phyloP scores from a whole-genome alignment of 2,888 invertebrate species.

The Drosophila peninsularis region DNA sequence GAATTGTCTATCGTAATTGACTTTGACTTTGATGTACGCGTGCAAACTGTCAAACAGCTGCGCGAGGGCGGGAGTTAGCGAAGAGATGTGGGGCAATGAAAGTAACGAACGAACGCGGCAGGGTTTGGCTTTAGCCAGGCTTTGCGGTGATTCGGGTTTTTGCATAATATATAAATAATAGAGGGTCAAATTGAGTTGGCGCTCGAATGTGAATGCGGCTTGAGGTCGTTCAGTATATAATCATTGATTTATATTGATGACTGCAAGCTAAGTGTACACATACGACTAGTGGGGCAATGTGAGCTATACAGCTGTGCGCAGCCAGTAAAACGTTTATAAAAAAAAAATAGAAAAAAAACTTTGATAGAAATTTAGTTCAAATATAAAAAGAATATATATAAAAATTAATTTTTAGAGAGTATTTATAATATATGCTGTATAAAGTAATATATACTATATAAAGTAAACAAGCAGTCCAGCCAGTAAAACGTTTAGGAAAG shows the following conservation, averaged over 20 bases:
- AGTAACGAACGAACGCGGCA: not conserved
- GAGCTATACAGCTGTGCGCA: not conserved
- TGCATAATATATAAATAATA: not conserved
- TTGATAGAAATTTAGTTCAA: too few species aligned
- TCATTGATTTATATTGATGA: not conserved
- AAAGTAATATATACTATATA: too few species aligned
- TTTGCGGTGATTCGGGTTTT: not conserved
- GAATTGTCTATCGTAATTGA: constrained; percentile 58
- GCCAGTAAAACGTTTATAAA: constrained; percentile 15
- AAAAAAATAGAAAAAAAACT: not conserved
- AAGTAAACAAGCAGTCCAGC: not conserved
- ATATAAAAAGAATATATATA: too few species aligned
- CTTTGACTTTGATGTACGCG: constrained; percentile 68
- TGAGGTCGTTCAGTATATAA: not conserved
- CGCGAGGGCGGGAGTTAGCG: not conserved
- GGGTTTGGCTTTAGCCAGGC: not conserved
- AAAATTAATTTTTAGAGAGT: not conserved
- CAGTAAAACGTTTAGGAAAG: not conserved
- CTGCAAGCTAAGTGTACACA: too few species aligned
- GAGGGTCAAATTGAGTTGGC: not conserved
- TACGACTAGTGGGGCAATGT: too few species aligned
- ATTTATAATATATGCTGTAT: too few species aligned
- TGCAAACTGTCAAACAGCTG: constrained; percentile 32
- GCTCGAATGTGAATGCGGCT: not conserved
- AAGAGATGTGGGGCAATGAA: not conserved